Evolutionary conservation across 2,888 invertebrate species (phyloP).

Genomic region (Steinernema scapterisci): DNA sequence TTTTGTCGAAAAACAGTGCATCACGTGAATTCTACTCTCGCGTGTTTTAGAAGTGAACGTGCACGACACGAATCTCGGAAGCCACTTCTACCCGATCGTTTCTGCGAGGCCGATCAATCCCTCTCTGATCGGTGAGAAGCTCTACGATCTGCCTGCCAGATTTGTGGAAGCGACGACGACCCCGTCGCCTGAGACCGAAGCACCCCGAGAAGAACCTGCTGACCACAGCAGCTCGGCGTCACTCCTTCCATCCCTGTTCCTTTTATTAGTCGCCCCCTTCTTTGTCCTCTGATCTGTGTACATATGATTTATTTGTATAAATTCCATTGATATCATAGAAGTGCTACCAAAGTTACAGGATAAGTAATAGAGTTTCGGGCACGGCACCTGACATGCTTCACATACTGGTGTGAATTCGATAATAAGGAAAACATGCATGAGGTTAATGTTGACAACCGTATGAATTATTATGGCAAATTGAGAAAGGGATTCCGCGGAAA

Average conservation of each 20-base stretch:
- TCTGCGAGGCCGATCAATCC: slow-evolving; percentile 59
- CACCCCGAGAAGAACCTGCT: not conserved
- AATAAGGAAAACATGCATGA: not conserved
- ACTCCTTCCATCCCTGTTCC: not conserved
- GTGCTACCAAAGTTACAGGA: not conserved
- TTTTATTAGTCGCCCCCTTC: slow-evolving; percentile 17
- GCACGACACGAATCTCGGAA: slow-evolving; percentile 59
- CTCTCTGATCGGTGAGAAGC: slow-evolving; percentile 44
- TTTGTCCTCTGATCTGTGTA: slow-evolving; percentile 20
- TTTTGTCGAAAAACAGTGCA: too few relatives aligned
- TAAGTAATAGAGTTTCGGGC: not conserved
- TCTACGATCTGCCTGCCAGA: slow-evolving; percentile 45
- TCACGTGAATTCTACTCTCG: too few relatives aligned
- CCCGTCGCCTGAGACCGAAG: not conserved
- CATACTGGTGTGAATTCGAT: not conserved
- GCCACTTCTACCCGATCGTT: slow-evolving; percentile 60
- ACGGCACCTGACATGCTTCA: slow-evolving; percentile 23
- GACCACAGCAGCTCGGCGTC: not conserved
- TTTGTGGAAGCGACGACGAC: slow-evolving; percentile 32
- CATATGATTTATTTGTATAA: slow-evolving; percentile 27
- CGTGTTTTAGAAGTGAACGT: slow-evolving; percentile 57
- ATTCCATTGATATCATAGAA: not conserved
- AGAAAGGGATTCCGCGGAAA: not conserved
- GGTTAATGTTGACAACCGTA: not conserved
- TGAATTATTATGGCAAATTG: not conserved